These are phyloP conservation scores for Sphaerophoria rueppellii DNA, from an alignment of 2,888 invertebrate species.

Conservation along the genomic window DNA sequence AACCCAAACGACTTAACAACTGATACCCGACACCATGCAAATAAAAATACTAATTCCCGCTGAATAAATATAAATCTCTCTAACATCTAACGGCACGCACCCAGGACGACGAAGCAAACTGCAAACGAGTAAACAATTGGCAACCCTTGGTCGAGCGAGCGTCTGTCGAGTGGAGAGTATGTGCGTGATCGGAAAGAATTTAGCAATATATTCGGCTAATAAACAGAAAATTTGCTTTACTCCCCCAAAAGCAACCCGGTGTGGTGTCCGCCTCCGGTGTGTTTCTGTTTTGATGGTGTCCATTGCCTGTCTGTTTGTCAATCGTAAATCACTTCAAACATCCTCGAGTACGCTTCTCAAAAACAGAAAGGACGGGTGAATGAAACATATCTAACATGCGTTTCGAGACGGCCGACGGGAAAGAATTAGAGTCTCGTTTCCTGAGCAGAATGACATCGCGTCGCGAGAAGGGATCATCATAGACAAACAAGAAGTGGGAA, in stretches of 20 bases:
- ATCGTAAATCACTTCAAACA: slow-evolving; percentile 72
- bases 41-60: slow-evolving; percentile 48
- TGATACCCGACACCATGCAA: slow-evolving; percentile 49
- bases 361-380: slow-evolving; percentile 45
- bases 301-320: slow-evolving; percentile 61
- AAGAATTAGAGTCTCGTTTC: slow-evolving; percentile 38
- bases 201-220: slow-evolving; percentile 54
- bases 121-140: slow-evolving; percentile 53
- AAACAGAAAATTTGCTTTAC: slow-evolving; percentile 68
- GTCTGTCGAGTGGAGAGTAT: not conserved
- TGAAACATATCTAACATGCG: slow-evolving; percentile 53
- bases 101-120: not conserved
- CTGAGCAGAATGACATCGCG: slow-evolving; percentile 24
- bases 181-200: slow-evolving; percentile 66
- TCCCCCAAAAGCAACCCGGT: not conserved
- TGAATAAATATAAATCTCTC: slow-evolving; percentile 57
- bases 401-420: slow-evolving; percentile 43
- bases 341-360: slow-evolving; percentile 35
- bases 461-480: not conserved
- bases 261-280: not conserved
- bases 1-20: not conserved
- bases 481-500: slow-evolving; percentile 60
- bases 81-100: slow-evolving; percentile 52
- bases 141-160: slow-evolving; percentile 29
- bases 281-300: slow-evolving; percentile 19